Evolutionary conservation across 2,888 invertebrate species (phyloP), one percentile per base, ranked within the genome.

Genomic region (Lasioglossum zephyrum): DNA sequence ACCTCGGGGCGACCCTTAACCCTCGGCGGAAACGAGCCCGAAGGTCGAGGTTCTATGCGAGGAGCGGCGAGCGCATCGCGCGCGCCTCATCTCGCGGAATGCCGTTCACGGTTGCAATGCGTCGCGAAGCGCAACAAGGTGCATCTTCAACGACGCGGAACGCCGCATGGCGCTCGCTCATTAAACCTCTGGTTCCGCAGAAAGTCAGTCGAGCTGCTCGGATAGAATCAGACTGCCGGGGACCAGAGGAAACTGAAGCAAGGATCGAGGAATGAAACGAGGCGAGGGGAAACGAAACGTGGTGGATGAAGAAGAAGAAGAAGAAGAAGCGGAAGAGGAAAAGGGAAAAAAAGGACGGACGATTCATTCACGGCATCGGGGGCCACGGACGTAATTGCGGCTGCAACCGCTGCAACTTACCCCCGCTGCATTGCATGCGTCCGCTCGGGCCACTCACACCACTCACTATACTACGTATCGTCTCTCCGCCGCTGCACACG

Each of bases 321-420:
- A 49, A 72, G 39, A 81, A 66, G 73, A 66, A 53, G 63, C 75
- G 79, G 63, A 73, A 83, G 60, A 76, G 49, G 73, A 86, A 73
- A 77, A 72, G 57, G 66, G 41, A 44, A 79, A 81, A 77, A 89
- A 81, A 77, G 86, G 83, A 84, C 77, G 78, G 84, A 87, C 86
- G 90, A 91, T 93, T 93, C 93, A 93, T 93, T 93, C 93, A 93
- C 90, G 88, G 88, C 86, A 89, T 86, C 89, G 84, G 36, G 84
- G 91, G 88, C 91, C 90, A 82, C 86, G 88, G 81, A 86, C 91
- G 91, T 93, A 93, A 92, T 93, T 92, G 91, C 92, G 73, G 83
- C 88, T 84, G 89, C 90, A 91, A 87, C 90, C 79, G 84, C 88
- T 77, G 88, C 87, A 85, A 88, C 85, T 77, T 88, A 88, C 86